Base-by-base conservation (phyloP, 1,140 invertebrate genomes). In the Drosophila pectinifera region DNA sequence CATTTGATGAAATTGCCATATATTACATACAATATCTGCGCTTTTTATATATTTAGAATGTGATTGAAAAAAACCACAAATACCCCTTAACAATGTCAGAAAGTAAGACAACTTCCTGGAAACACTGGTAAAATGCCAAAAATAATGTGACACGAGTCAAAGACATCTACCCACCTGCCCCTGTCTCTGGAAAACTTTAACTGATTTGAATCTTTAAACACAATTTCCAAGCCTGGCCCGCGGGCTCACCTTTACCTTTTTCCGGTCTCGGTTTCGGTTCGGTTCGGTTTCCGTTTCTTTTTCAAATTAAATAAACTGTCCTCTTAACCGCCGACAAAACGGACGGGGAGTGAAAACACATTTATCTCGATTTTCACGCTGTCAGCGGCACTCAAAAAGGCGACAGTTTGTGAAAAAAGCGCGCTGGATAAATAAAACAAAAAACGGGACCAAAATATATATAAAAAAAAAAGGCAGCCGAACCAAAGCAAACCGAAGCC, bases 321-420 rank as follows among this genome's bases (percentile, higher is more conserved):
- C 70, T 78, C 61, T 77, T 67, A 77, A 79, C 79, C 62, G 68
- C 46, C 58, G 14, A 53, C 39, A 57, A 54, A 48, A 31, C 42
- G 41, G 58, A 53, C 39, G 43, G 78, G 59, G 62, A 70, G 59
- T 75, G 62, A 77, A 76, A 77, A 83, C 67, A 80, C 83, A 88
- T 88, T 88, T 88, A 88, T 88, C 83, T 88, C 85, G 83, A 89
- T 88, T 88, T 88, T 83, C 84, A 88, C 83, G 84, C 83, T 89
- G 83, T 88, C 83, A 88, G 83, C 80, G 63, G 46, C 84, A 82
- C 83, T 88, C 84, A 88, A 83, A 88, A 88, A 80, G 84, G 83
- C 83, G 83, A 88, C 83, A 88, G 84, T 88, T 88, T 88, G 84
- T 88, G 65, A 78, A 88, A 78, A 63, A 72, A 64, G 61, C 58